These are phyloP conservation scores for Neosilurus hyrtlii DNA, from an alignment of 2,797 vertebrate genomes.

Conservation along the genomic window DNA sequence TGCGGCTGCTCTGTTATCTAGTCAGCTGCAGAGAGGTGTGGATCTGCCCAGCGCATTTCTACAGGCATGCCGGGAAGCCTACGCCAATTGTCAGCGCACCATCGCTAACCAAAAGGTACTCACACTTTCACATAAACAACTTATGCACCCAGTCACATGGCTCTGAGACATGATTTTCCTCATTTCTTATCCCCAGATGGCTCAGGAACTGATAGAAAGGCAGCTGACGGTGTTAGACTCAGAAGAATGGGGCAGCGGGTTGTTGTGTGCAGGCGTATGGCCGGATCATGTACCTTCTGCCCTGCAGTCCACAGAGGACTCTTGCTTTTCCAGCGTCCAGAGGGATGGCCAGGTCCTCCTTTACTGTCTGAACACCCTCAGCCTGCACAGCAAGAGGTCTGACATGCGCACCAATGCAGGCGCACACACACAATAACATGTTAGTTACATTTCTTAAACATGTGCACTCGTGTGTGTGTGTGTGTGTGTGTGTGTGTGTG, in stretches of 20 bases:
- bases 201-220: constrained; percentile 79
- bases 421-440: neutral
- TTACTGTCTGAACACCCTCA: constrained; percentile 87
- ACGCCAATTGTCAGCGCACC: constrained; percentile 80
- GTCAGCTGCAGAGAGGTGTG: constrained; percentile 85
- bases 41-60: constrained; percentile 82
- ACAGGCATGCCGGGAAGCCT: constrained; percentile 85
- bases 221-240: constrained; percentile 74
- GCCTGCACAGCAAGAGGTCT: constrained; percentile 82
- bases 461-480: neutral
- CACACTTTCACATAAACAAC: neutral
- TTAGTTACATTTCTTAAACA: neutral
- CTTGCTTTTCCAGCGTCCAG: constrained; percentile 82
- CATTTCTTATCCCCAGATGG: constrained; percentile 67
- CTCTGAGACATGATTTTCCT: neutral
- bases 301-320: constrained; percentile 85
- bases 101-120: constrained; percentile 80
- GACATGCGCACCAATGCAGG: constrained; percentile 16
- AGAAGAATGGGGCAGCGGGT: constrained; percentile 75
- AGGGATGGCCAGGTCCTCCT: constrained; percentile 89
- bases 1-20: constrained; percentile 78
- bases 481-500: neutral
- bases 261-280: constrained; percentile 90
- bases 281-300: constrained; percentile 85
- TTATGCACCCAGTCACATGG: neutral